Base-by-base conservation (phyloP, 2,888 invertebrate genomes). In the Sthenelais limicola region DNA sequence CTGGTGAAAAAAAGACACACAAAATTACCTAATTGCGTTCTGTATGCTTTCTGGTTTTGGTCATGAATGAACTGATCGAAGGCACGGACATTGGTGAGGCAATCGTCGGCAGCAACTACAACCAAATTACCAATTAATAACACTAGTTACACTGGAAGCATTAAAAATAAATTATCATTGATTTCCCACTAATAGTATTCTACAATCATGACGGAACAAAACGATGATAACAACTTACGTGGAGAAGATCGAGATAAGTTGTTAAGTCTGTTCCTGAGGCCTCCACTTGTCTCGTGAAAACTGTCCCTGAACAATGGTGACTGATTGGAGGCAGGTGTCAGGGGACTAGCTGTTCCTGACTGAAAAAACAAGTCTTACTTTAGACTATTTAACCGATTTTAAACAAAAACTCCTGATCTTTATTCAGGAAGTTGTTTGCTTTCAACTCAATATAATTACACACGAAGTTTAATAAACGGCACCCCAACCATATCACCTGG, bases 1-100 rank as follows among this genome's bases (percentile, higher is more conserved):
- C n/a, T n/a, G n/a, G n/a, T n/a, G n/a, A n/a, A n/a, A n/a, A n/a
- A n/a, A n/a, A n/a, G n/a, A n/a, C n/a, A n/a, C n/a, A n/a, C n/a
- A 26, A 18, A 77, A 79, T 76, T 76, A 84, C 84, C 81, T 32
- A 83, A 75, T 15, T 80, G 75, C 24, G 77, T 78, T 56, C 79
- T 82, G 69, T 74, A 76, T 26, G 83, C 83, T 75, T 82, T 83
- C 43, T 84, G 83, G 1, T 85, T 83, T 58, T 84, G 82, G 52
- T 83, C 83, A 71, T 78, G 77, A 4, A 85, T 74, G 68, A 80
- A 85, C 33, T 76, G 75, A 28, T 78, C 79, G 58, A 85, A 75
- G n/a, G 82, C 80, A 7, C 80, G 78, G 15, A 80, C 68, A 58
- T 82, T 82, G 58, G 81, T 82, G 47, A 84, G 82, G 70, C 80